Evolutionary conservation across 1,140 invertebrate species (phyloP).

Genomic region (Bombus affinis): DNA sequence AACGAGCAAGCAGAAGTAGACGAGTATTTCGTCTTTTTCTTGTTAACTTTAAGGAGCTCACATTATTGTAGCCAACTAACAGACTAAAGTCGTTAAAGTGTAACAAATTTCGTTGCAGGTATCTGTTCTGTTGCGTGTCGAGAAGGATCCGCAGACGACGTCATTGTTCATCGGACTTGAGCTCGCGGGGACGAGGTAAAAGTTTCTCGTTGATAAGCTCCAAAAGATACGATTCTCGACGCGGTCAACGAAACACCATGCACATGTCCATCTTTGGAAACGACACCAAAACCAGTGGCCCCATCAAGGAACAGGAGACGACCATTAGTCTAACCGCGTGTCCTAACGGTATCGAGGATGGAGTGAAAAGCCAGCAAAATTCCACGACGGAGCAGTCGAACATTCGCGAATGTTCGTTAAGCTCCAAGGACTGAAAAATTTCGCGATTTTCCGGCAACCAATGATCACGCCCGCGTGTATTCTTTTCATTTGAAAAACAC

Average conservation of each 20-base stretch:
- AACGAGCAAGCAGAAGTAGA: not conserved
- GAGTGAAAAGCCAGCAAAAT: slow-evolving; percentile 49
- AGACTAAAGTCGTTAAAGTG: slow-evolving; percentile 15
- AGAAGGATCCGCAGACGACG: slow-evolving; percentile 54
- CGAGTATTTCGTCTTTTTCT: not conserved
- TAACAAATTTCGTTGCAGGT: slow-evolving; percentile 64
- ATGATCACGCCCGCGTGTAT: not conserved
- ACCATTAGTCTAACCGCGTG: slow-evolving; percentile 66
- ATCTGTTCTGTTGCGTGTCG: slow-evolving; percentile 71
- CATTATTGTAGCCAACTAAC: not conserved
- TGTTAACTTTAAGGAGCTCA: not conserved
- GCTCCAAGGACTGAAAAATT: slow-evolving; percentile 31
- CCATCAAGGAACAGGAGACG: slow-evolving; percentile 72
- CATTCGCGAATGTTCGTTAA: slow-evolving; percentile 3
- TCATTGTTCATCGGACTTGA: slow-evolving; percentile 65
- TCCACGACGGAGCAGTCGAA: slow-evolving; percentile 14
- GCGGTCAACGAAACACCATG: slow-evolving; percentile 69
- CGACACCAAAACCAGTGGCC: slow-evolving; percentile 39
- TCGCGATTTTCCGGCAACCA: not conserved
- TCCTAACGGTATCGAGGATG: slow-evolving; percentile 68
- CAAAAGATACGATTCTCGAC: slow-evolving; percentile 68
- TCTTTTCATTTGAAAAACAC: not conserved
- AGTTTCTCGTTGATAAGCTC: slow-evolving; percentile 75
- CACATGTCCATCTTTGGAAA: slow-evolving; percentile 58
- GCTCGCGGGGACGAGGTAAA: slow-evolving; percentile 69